Base-by-base conservation (phyloP, 2,797 vertebrate genomes). In the Hypotaenidia philippensis region DNA sequence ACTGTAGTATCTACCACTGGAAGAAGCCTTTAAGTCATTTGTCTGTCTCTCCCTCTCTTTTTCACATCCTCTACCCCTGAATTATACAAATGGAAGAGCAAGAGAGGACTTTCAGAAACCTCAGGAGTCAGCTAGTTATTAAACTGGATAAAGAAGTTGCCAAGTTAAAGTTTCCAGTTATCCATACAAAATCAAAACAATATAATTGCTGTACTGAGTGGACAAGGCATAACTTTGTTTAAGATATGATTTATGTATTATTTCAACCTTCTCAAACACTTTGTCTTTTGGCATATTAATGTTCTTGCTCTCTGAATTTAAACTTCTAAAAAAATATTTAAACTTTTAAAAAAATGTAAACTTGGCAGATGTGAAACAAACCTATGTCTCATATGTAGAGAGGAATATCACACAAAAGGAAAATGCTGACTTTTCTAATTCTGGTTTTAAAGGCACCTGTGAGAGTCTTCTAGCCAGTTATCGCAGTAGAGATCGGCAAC, bases 81-180 rank as follows among this genome's bases (percentile, higher is more conserved):
- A 52, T 63, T 78, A 49, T 15, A 69, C 11, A 72, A 75, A 88
- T 23, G 18, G 59, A 86, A 83, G 36, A 91, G 52, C n/a, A 82
- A 91, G 44, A 56, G 50, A 65, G 52, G 65, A 45, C 34, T 83
- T 96, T 59, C 36, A 65, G 53, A 86, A 90, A 66, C 32, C 31
- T 82, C 56, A 40, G 13, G 50, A 87, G 21, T 65, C 55, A 78
- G 23, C 34, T 72, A 75, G 36, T 66, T 87, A 63, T 68, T 79
- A 74, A 36, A 89, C 32, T 56, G 55, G 11, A 83, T 41, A 76
- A 83, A 88, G 81, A 76, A 84, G 71, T 41, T 1, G 3, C 34
- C n/a, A 74, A 65, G 38, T 71, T 72, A 52, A 82, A 52, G 44
- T 93, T 96, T 80, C 60, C 49, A 93, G 49, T 80, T 90, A 80